Conservation (phyloP, 2,797 vertebrate species). For the Pelobates cultripes region DNA sequence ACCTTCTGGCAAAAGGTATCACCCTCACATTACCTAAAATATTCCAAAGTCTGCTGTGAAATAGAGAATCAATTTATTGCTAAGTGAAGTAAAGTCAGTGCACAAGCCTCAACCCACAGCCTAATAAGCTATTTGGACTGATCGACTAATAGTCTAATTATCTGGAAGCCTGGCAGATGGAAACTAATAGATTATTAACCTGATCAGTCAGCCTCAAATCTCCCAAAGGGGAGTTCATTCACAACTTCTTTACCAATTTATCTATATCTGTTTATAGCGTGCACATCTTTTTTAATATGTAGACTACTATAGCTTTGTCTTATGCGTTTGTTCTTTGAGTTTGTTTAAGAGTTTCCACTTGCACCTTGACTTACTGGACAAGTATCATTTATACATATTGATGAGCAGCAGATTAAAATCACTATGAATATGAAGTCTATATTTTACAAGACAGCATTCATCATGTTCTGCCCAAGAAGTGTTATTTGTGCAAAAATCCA, state of each 20-base stretch:
- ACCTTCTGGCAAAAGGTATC: too few species aligned
- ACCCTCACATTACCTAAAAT: neutral
- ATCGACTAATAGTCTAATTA: conserved; percentile 54
- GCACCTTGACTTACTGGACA: too few species aligned
- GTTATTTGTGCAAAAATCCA: too few species aligned
- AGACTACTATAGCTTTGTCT: too few species aligned
- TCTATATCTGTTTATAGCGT: conserved; percentile 20
- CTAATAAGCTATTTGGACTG: conserved; percentile 40
- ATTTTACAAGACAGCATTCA: too few species aligned
- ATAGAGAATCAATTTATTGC: conserved; percentile 27
- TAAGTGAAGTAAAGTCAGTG: conserved; percentile 26
- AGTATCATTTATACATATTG: too few species aligned
- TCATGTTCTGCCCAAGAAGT: too few species aligned
- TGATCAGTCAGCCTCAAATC: conserved; percentile 57
- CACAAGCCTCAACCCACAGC: conserved; percentile 30
- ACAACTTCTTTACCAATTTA: conserved; percentile 28
- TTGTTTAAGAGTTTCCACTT: too few species aligned
- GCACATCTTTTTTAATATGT: neutral
- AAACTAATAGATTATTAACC: conserved; percentile 50
- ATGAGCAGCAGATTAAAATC: too few species aligned
- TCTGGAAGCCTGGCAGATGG: conserved; percentile 39
- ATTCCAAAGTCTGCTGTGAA: conserved; percentile 5
- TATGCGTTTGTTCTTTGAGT: too few species aligned
- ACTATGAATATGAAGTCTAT: too few species aligned
- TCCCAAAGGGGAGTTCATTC: conserved; percentile 45